Percentiles rank a stretch among this genome's conserved stretches.
phyloP scores from a whole-genome alignment of 2,888 invertebrate genomes.

The Lithophane ornitopus region DNA sequence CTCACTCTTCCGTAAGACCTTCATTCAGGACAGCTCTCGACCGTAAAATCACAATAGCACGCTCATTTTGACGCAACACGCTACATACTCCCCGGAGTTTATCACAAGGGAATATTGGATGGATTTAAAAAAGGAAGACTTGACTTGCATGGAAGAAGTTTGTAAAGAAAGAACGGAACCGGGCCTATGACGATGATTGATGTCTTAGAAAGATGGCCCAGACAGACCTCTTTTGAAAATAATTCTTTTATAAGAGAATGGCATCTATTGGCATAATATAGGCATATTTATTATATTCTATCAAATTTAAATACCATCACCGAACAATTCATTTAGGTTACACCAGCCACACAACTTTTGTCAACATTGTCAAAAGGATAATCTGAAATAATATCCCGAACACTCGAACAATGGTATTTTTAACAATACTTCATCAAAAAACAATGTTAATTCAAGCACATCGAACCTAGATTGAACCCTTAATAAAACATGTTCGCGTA shows the following conservation, averaged over 20 bases:
- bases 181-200: neutral
- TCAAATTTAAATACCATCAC: neutral
- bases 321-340: neutral
- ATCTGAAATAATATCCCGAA: conserved; percentile 21
- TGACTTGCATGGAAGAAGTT: neutral
- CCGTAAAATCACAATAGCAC: conserved; percentile 73
- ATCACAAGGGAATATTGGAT: conserved; percentile 52
- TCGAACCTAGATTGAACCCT: conserved; percentile 58
- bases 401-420: conserved; percentile 30
- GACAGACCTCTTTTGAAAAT: neutral
- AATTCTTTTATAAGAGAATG: no score
- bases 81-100: conserved; percentile 33
- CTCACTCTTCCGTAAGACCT: conserved; percentile 61
- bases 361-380: conserved; percentile 38
- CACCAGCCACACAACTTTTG: conserved; percentile 1
- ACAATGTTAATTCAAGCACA: conserved; percentile 57
- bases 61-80: conserved; percentile 67
- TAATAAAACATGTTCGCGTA: conserved; percentile 61
- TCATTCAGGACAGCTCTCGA: conserved; percentile 66
- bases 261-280: no score
- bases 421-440: conserved; percentile 29
- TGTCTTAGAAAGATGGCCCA: neutral
- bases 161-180: neutral
- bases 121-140: conserved; percentile 10
- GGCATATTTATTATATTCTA: no score